Percentiles rank a stretch among this genome's conserved stretches.
These are phyloP conservation scores for Neolamprologus fasciatus DNA, from an alignment of 2,113 vertebrate genomes.

Conservation along the genomic window DNA sequence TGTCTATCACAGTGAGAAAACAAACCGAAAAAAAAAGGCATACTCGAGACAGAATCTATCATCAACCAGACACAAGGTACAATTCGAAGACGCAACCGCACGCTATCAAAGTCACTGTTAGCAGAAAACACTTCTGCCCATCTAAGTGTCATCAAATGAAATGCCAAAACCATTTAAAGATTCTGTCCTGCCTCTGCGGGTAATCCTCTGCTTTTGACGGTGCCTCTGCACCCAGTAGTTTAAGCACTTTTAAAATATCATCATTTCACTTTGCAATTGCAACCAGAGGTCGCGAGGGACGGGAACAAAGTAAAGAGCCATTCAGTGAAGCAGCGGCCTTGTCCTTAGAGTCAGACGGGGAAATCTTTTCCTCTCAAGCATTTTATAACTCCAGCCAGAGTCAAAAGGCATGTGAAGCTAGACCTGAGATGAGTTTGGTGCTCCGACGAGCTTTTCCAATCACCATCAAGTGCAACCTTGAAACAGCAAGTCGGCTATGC, in stretches of 20 bases:
- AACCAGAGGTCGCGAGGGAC: slow-evolving; percentile 29
- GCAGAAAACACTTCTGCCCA: slow-evolving; percentile 3
- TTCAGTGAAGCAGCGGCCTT: background rate
- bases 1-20: background rate
- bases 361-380: slow-evolving; percentile 5
- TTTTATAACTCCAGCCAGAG: background rate
- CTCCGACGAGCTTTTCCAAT: background rate
- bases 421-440: background rate
- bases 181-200: background rate
- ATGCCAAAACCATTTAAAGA: background rate
- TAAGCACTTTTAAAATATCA: slow-evolving; percentile 22
- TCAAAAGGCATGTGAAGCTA: background rate
- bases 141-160: slow-evolving; percentile 14
- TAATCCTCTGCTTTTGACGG: slow-evolving; percentile 1
- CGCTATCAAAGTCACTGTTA: slow-evolving; percentile 6
- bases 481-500: background rate
- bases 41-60: slow-evolving; percentile 13
- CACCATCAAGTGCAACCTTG: background rate
- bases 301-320: slow-evolving; percentile 4
- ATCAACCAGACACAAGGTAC: background rate
- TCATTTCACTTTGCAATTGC: slow-evolving; percentile 7
- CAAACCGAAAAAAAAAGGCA: background rate
- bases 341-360: background rate
- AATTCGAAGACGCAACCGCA: background rate
- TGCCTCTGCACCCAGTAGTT: background rate